Evolutionary conservation across 2,888 invertebrate genomes (phyloP).

Genomic region (Aromia moschata): DNA sequence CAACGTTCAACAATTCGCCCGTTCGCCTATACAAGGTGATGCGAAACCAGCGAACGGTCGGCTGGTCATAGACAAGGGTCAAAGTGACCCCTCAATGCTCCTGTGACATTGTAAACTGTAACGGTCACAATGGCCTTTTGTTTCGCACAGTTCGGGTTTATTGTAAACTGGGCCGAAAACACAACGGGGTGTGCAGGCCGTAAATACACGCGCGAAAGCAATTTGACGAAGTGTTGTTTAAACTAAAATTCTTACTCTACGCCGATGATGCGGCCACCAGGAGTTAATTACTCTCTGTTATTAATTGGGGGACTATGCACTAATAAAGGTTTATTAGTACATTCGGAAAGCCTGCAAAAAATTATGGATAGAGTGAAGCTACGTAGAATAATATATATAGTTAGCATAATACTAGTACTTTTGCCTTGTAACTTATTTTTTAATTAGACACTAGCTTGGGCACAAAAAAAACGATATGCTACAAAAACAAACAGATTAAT

Average conservation of each 20-base stretch:
- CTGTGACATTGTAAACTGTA: conserved; percentile 58
- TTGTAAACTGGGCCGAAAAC: conserved; percentile 55
- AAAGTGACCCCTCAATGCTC: conserved; percentile 52
- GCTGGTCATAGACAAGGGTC: conserved; percentile 53
- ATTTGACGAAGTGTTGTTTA: conserved; percentile 43
- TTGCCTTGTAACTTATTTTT: no score
- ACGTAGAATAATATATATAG: no score
- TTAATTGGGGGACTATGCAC: no score
- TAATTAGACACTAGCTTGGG: no score
- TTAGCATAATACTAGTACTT: no score
- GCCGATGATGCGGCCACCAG: conserved; percentile 9
- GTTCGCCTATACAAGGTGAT: conserved; percentile 36
- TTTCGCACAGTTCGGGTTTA: conserved; percentile 58
- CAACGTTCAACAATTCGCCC: background rate
- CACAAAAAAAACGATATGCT: no score
- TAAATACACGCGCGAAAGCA: conserved; percentile 50
- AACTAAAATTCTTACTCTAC: conserved; percentile 33
- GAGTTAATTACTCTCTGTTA: conserved; percentile 11
- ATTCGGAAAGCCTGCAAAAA: no score
- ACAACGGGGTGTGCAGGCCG: conserved; percentile 53
- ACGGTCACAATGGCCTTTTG: conserved; percentile 59
- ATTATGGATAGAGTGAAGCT: no score
- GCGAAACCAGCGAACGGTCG: conserved; percentile 43
- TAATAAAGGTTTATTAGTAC: no score
- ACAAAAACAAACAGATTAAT: no score